Evolutionary conservation across 1,140 invertebrate species (phyloP), one percentile per base, ranked within the genome.

Genomic region (Cherax destructor): DNA sequence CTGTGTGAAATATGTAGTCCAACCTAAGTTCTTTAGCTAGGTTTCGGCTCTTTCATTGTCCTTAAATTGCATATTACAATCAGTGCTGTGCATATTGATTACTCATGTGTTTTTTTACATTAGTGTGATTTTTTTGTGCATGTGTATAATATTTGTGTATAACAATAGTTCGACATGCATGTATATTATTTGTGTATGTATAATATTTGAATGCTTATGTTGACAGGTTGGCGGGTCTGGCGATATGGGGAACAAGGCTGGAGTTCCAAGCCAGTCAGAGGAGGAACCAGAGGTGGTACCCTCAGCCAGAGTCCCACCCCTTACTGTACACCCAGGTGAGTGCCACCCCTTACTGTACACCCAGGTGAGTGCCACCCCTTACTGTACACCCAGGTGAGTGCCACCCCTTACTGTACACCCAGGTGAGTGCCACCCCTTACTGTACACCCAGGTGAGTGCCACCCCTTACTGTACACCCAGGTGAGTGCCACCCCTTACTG

Each of bases 241-340:
- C 76, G 93, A 94, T 41, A 93, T 93, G 93, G 93, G 93, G 21
- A 93, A 93, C 83, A 93, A 93, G 87, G 80, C 93, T 49, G 88
- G 88, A 49, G 81, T 59, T 18, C 88, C 84, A 84, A 90, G 89
- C 49, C 91, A 92, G 85, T 88, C 85, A n/a, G 94, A 95, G 86
- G 93, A 94, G 83, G 93, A 94, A 65, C 93, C 94, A 59, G 95
- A 91, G 41, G 88, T 90, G 88, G 76, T 91, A 1, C 83, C 76
- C 94, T 95, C 92, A 96, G 96, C 94, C 69, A 83, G 88, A n/a
- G 92, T 91, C n/a, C 92, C 88, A 16, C 92, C 88, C 41, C 88
- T 87, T 84, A 78, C 92, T 30, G 72, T 76, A 18, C 81, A 79
- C 56, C 92, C 88, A 92, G 88, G 92, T 86, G 80, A 61, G 83